phyloP scores from a whole-genome alignment of 2,797 vertebrate genomes.

The Hypotaenidia philippensis region DNA sequence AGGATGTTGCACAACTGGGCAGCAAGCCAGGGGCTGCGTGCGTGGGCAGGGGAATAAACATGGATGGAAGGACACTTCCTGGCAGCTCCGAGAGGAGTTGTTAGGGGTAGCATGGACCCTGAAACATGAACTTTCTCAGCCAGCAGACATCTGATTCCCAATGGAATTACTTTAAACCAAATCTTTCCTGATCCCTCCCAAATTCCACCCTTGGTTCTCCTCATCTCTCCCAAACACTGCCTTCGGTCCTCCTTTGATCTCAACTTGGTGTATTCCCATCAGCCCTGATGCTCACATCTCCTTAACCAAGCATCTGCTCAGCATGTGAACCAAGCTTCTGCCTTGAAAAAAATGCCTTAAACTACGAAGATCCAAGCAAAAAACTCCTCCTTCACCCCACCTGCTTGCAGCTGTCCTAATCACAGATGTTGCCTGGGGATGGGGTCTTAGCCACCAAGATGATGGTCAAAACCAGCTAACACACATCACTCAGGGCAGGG shows the following conservation, averaged over 20 bases:
- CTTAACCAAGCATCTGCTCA: neutral
- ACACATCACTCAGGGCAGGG: neutral
- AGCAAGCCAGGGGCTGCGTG: neutral
- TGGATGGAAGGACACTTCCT: neutral
- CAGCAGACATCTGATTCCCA: neutral
- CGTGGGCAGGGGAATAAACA: neutral
- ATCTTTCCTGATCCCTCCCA: neutral
- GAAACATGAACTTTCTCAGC: neutral
- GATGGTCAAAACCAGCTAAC: neutral
- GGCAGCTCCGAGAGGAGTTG: neutral
- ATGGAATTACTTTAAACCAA: neutral
- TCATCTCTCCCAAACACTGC: neutral
- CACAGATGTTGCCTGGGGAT: neutral
- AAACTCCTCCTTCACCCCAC: neutral
- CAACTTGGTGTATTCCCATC: neutral
- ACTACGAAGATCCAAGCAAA: neutral
- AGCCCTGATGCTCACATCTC: neutral
- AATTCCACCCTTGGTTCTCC: neutral
- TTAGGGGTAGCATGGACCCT: neutral
- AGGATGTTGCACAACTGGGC: neutral
- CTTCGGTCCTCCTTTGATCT: neutral
- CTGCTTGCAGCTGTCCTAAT: neutral
- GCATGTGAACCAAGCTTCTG: neutral
- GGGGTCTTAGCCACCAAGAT: rapidly evolving
- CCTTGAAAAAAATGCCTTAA: neutral